phyloP scores from a whole-genome alignment of 2,888 invertebrate genomes.

The Anodontia alba region DNA sequence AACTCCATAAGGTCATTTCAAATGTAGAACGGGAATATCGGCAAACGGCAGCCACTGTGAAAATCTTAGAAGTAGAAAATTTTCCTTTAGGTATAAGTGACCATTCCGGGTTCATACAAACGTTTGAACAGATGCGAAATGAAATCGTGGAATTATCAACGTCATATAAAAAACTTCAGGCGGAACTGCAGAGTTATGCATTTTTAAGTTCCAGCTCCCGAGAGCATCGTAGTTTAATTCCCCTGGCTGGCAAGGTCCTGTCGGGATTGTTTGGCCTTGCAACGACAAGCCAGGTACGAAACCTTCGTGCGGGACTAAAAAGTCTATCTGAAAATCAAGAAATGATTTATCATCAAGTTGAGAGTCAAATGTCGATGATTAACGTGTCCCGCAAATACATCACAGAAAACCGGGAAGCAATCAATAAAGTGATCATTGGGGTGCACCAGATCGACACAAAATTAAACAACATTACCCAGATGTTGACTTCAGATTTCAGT shows the following conservation, averaged over 20 bases:
- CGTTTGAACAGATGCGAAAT: background rate
- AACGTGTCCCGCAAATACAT: background rate
- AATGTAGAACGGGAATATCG: background rate
- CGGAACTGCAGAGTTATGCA: slow-evolving; percentile 1
- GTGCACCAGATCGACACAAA: too few species aligned
- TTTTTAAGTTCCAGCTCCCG: background rate
- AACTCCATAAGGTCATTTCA: background rate
- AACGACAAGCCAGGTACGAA: background rate
- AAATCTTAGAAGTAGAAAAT: background rate
- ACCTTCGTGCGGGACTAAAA: background rate
- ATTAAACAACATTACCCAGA: too few species aligned
- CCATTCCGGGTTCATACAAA: background rate
- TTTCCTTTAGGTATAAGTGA: background rate
- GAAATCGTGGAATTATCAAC: background rate
- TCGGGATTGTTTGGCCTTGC: background rate
- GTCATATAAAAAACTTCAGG: background rate
- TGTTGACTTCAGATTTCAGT: too few species aligned
- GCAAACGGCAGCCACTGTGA: background rate
- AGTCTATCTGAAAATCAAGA: background rate
- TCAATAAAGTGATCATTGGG: background rate
- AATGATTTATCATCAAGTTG: background rate
- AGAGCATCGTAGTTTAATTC: background rate
- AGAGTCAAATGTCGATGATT: slow-evolving; percentile 3
- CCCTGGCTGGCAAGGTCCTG: background rate
- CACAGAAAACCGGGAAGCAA: background rate